Conservation (phyloP, 2,113 vertebrate genomes). For the Gila orcuttii region DNA sequence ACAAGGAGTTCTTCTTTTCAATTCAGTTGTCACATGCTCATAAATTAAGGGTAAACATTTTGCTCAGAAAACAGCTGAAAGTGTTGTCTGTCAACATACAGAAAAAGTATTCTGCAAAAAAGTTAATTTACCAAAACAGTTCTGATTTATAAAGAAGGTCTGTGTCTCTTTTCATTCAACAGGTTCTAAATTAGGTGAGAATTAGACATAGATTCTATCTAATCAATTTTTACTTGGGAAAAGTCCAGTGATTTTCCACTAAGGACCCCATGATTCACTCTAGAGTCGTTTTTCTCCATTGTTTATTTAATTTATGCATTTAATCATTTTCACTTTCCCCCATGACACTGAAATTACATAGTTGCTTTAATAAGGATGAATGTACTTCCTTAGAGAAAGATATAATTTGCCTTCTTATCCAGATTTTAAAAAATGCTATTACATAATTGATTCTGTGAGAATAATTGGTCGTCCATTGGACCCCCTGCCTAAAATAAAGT, state of each 20-base stretch:
- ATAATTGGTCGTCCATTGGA: neutral
- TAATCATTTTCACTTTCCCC: constrained; percentile 10
- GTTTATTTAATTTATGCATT: neutral
- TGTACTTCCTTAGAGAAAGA: neutral
- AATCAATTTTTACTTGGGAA: neutral
- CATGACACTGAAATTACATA: constrained; percentile 1
- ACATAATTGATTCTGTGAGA: neutral
- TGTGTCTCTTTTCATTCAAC: neutral
- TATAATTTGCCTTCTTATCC: neutral
- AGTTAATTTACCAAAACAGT: neutral
- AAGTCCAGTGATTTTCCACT: neutral
- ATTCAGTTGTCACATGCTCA: neutral
- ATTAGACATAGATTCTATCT: neutral
- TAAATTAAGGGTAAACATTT: neutral
- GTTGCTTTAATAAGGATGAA: constrained; percentile 11
- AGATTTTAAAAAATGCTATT: neutral
- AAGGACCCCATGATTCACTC: neutral
- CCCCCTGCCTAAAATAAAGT: neutral
- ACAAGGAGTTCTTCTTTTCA: neutral
- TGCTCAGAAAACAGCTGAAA: neutral
- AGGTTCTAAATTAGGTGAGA: neutral
- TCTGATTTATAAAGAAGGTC: neutral
- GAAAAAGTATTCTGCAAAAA: neutral
- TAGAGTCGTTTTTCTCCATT: neutral
- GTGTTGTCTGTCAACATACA: too few relatives aligned